Percentiles rank a stretch among this genome's conserved stretches.
phyloP scores from a whole-genome alignment of 2,888 invertebrate species.

The Himalopsyche kuldschensis region DNA sequence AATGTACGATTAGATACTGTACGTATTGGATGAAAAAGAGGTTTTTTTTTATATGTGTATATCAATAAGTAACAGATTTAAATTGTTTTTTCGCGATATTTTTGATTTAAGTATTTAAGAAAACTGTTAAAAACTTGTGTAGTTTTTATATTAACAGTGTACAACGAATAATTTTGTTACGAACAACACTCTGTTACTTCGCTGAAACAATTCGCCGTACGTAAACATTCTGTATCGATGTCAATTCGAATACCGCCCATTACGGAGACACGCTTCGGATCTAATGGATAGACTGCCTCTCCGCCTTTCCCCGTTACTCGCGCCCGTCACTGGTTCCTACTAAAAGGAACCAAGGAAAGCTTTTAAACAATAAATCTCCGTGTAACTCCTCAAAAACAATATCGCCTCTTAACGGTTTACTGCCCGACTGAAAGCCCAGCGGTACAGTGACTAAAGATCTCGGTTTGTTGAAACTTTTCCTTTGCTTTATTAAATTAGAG shows the following conservation, averaged over 20 bases:
- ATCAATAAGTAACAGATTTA: too few species aligned
- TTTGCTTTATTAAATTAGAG: background rate
- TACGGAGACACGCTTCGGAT: slow-evolving; percentile 15
- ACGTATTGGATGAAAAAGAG: too few species aligned
- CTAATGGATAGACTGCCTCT: background rate
- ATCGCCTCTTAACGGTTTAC: slow-evolving; percentile 1
- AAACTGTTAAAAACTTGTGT: too few species aligned
- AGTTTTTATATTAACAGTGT: too few species aligned
- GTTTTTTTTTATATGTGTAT: too few species aligned
- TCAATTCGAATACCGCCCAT: slow-evolving; percentile 23
- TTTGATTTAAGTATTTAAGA: too few species aligned
- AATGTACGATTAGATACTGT: too few species aligned
- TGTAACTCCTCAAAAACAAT: slow-evolving; percentile 25
- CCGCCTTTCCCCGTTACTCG: background rate
- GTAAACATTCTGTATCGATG: slow-evolving; percentile 4
- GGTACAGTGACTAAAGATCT: background rate
- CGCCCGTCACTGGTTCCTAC: slow-evolving; percentile 14
- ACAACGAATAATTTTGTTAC: too few species aligned
- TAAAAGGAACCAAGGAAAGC: slow-evolving; percentile 40
- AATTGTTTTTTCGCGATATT: too few species aligned
- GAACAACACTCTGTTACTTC: background rate
- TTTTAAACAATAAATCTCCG: slow-evolving; percentile 40
- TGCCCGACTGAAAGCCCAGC: background rate
- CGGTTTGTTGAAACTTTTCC: background rate
- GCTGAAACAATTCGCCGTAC: background rate